phyloP scores from a whole-genome alignment of 2,797 vertebrate genomes.

The Megaceryle alcyon region DNA sequence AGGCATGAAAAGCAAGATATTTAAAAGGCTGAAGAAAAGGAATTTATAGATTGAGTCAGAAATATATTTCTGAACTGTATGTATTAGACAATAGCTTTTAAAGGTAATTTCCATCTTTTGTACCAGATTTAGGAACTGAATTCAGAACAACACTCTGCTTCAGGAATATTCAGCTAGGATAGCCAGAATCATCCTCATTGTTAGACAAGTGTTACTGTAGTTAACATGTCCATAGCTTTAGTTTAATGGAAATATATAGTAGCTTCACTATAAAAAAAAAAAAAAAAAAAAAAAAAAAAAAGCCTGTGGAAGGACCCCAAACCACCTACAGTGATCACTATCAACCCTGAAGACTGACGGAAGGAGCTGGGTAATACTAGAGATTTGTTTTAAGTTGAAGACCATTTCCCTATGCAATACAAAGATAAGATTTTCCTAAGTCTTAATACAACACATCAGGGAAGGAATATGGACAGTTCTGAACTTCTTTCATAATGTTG shows the following conservation, averaged over 20 bases:
- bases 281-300: too few species aligned
- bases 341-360: not conserved
- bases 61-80: not conserved
- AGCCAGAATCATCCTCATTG: not conserved
- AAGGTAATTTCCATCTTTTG: not conserved
- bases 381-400: not conserved
- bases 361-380: not conserved
- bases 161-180: not conserved
- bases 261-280: not conserved
- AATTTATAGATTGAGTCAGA: not conserved
- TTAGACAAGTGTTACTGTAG: not conserved
- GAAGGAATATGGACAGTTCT: not conserved
- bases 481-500: not conserved
- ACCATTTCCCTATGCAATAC: not conserved
- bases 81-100: not conserved
- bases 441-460: not conserved
- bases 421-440: not conserved
- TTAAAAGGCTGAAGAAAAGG: not conserved
- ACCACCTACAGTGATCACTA: not conserved
- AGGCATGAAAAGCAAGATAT: not conserved
- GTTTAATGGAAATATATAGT: not conserved
- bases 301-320: fast-evolving
- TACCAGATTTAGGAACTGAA: not conserved
- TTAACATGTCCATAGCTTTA: not conserved
- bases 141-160: not conserved